phyloP scores from a whole-genome alignment of 2,797 vertebrate species.

The Syngnathus rostellatus region DNA sequence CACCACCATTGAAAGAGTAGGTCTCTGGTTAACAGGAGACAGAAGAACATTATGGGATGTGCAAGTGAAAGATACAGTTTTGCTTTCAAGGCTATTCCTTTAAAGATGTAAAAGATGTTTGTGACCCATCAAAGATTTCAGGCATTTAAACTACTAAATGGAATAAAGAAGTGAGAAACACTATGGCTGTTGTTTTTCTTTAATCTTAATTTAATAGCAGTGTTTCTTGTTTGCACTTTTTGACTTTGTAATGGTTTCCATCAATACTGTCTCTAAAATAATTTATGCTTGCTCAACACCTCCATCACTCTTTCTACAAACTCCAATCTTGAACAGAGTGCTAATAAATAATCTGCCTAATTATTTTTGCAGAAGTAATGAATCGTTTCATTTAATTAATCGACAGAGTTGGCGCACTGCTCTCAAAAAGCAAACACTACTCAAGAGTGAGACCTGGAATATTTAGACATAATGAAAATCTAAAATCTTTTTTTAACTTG shows the following conservation, averaged over 20 bases:
- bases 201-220: neutral
- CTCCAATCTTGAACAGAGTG: neutral
- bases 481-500: too few relatives aligned
- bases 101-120: neutral
- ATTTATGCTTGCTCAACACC: neutral
- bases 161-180: neutral
- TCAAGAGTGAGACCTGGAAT: too few relatives aligned
- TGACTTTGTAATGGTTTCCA: neutral
- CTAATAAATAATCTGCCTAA: neutral
- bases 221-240: neutral
- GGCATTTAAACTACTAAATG: too few relatives aligned
- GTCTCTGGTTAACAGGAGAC: slow-evolving; percentile 5
- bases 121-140: neutral
- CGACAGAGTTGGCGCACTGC: too few relatives aligned
- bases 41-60: slow-evolving; percentile 16
- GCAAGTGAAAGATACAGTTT: neutral
- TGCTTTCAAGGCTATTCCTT: slow-evolving; percentile 10
- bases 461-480: too few relatives aligned
- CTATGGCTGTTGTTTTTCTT: neutral
- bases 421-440: too few relatives aligned
- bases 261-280: neutral
- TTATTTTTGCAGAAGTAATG: neutral
- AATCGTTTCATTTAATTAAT: neutral
- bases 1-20: neutral
- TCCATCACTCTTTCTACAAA: neutral